Evolutionary conservation across 1,140 invertebrate species (phyloP).

Genomic region (Samia ricini): DNA sequence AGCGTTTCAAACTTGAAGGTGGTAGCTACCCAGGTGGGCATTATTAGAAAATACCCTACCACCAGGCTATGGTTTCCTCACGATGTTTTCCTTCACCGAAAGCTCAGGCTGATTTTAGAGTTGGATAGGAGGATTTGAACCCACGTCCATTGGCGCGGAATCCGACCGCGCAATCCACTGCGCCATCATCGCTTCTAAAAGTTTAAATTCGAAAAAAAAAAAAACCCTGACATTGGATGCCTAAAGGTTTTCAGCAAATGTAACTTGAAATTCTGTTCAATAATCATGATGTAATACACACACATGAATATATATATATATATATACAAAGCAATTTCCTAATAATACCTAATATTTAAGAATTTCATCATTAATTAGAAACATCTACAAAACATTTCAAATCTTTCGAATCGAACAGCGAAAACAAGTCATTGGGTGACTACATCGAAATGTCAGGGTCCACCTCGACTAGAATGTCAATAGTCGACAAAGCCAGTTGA

Average conservation of each 20-base stretch:
- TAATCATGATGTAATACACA: not conserved
- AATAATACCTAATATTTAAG: not conserved
- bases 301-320: not conserved
- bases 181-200: no score
- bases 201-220: no score
- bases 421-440: conserved; percentile 36
- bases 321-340: not conserved
- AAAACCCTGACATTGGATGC: no score
- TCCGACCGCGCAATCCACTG: no score
- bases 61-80: no score
- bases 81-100: no score
- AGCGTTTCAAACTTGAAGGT: no score
- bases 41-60: no score
- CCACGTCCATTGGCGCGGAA: no score
- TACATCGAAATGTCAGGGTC: conserved; percentile 68
- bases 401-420: conserved; percentile 31
- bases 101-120: no score
- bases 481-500: conserved; percentile 28
- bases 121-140: no score
- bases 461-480: conserved; percentile 49
- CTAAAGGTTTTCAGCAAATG: not conserved
- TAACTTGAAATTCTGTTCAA: not conserved
- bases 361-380: conserved; percentile 21
- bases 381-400: conserved; percentile 29
- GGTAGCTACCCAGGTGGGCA: no score